These are phyloP conservation scores for Leptobrachium leishanense DNA, from an alignment of 2,113 vertebrate genomes.

Conservation along the genomic window DNA sequence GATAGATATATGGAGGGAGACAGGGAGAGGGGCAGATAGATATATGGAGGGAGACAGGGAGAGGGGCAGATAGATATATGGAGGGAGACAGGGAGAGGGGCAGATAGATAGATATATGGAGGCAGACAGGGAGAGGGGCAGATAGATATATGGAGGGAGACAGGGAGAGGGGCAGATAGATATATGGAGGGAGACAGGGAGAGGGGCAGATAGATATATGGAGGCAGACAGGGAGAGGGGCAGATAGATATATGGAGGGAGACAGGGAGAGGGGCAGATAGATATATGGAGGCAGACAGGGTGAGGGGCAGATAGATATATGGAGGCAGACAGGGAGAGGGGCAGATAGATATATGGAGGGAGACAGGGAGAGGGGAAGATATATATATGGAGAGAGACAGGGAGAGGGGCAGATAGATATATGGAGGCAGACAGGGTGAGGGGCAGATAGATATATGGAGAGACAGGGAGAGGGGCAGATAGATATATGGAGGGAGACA, in stretches of 20 bases:
- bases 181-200: too few relatives aligned
- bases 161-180: neutral
- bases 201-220: neutral
- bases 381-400: neutral
- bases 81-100: neutral
- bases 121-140: neutral
- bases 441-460: too few relatives aligned
- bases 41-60: too few relatives aligned
- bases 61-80: too few relatives aligned
- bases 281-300: slow-evolving; percentile 49
- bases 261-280: neutral
- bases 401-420: slow-evolving; percentile 29
- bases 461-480: too few relatives aligned
- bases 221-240: neutral
- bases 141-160: neutral
- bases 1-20: too few relatives aligned
- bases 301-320: neutral
- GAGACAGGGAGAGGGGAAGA: neutral
- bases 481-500: neutral
- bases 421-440: neutral
- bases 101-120: neutral
- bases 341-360: neutral
- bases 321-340: neutral
- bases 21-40: too few relatives aligned
- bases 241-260: neutral